Conservation (phyloP, 2,888 invertebrate genomes). For the Cryptocephalus moraei region DNA sequence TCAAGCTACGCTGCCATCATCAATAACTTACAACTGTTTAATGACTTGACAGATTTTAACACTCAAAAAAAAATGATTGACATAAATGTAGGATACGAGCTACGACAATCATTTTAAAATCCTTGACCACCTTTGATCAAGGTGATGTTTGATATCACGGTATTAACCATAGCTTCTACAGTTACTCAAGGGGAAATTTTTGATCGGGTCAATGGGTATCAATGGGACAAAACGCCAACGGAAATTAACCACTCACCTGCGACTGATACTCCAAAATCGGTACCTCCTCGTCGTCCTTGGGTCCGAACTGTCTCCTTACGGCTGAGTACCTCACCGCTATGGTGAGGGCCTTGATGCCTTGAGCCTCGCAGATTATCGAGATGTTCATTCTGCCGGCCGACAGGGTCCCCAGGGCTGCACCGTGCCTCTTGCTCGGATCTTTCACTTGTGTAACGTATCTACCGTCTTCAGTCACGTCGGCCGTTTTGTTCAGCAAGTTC, state of each 20-base stretch:
- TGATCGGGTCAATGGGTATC: too few species aligned
- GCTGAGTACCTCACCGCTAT: conserved; percentile 84
- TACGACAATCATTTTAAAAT: too few species aligned
- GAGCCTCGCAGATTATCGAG: conserved; percentile 47
- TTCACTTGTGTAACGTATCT: conserved; percentile 70
- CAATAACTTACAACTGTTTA: too few species aligned
- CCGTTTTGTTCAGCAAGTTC: conserved; percentile 71
- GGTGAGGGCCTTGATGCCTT: conserved; percentile 62
- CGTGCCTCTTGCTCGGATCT: conserved; percentile 76
- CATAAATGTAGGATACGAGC: too few species aligned
- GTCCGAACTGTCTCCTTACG: conserved; percentile 80
- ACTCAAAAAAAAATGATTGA: too few species aligned
- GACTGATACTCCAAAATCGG: conserved; percentile 88
- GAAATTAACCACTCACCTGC: conserved; percentile 48
- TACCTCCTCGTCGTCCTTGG: conserved; percentile 58
- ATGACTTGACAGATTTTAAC: too few species aligned
- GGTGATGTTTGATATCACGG: too few species aligned
- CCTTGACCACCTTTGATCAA: too few species aligned
- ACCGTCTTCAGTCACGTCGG: conserved; percentile 78
- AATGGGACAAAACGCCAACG: background rate
- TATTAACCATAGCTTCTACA: too few species aligned
- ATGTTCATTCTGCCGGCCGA: conserved; percentile 78
- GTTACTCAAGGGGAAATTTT: too few species aligned
- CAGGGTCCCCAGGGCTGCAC: conserved; percentile 72
- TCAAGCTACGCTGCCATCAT: too few species aligned